Evolutionary conservation across 2,888 invertebrate species (phyloP).

Genomic region (Argynnis bischoffii): DNA sequence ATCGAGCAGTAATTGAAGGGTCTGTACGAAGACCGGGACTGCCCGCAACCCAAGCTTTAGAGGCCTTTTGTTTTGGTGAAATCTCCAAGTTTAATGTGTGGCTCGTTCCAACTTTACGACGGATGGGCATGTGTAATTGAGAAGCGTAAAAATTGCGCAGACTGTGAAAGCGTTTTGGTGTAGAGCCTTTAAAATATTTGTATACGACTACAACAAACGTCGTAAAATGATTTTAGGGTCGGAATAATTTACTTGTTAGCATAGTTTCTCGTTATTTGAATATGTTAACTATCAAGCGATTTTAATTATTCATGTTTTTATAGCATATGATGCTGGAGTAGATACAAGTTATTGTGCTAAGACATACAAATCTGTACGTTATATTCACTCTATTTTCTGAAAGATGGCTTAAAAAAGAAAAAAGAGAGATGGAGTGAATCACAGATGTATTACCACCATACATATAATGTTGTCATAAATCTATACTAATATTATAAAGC

Average conservation of each 20-base stretch:
- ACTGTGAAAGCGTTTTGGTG: constrained; percentile 16
- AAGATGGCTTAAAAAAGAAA: too few species aligned
- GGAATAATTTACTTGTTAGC: neutral
- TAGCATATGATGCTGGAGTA: too few species aligned
- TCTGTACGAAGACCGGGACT: neutral
- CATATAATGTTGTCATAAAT: too few species aligned
- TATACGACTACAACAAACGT: constrained; percentile 10
- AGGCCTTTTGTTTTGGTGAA: constrained; percentile 11
- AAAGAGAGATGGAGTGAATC: too few species aligned
- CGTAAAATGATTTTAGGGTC: constrained; percentile 1
- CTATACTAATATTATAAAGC: too few species aligned
- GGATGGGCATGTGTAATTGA: constrained; percentile 8
- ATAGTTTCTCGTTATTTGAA: neutral
- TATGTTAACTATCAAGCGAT: too few species aligned
- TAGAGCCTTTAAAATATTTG: constrained; percentile 3
- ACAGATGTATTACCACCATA: too few species aligned
- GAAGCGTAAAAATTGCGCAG: constrained; percentile 15
- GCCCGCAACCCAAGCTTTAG: constrained; percentile 2
- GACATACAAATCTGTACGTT: too few species aligned
- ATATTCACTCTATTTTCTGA: too few species aligned
- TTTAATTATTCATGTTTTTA: too few species aligned
- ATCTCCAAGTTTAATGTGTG: constrained; percentile 16
- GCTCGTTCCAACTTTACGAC: constrained; percentile 14
- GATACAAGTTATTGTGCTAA: too few species aligned
- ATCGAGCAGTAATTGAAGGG: constrained; percentile 12